Base-by-base conservation (phyloP, 2,797 vertebrate species). In the Chanos chanos region DNA sequence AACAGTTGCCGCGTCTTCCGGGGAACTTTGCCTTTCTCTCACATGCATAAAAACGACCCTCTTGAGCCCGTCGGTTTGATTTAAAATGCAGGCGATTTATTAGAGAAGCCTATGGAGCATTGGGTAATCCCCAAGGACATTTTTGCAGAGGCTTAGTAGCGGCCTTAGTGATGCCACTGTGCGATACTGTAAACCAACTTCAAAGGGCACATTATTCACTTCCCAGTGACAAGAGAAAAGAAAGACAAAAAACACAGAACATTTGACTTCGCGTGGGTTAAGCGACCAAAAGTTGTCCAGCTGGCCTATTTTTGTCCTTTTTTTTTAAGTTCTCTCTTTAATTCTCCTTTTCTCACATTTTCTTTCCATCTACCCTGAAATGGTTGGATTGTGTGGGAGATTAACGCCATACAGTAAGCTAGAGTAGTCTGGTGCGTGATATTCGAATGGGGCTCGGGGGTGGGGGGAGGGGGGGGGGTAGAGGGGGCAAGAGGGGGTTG, bases 21-120 rank as follows among this genome's bases (percentile, higher is more conserved):
- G 77, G n/a, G 67, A 51, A 37, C 72, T 52, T 41, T 21, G 19
- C 34, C 16, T 19, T 44, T 60, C 53, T 57, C 22, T 43, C 40
- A 43, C 40, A 40, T 40, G 12, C 40, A 43, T 43, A 43, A 43
- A 12, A 50, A 49, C 19, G 3, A 19, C 28, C 1, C 63, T 19
- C 50, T 64, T 58, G 54, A 44, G 10, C 51, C 39, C 39, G 78
- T 59, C 68, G 64, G 85, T 86, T 88, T 86, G 83, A 83, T 86
- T 88, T 82, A 86, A 89, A 85, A 85, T 84, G 86, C 83, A 64
- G 76, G 78, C 85, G 83, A 89, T 91, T 89, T 86, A 88, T 88
- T 77, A 82, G 76, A 70, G 68, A 71, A 85, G 85, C 86, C 81
- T 83, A 80, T 76, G 76, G 86, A 76, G 85, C 81, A 76, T 88